Conservation (phyloP, 2,113 vertebrate species). For the Ceratotherium simum region DNA sequence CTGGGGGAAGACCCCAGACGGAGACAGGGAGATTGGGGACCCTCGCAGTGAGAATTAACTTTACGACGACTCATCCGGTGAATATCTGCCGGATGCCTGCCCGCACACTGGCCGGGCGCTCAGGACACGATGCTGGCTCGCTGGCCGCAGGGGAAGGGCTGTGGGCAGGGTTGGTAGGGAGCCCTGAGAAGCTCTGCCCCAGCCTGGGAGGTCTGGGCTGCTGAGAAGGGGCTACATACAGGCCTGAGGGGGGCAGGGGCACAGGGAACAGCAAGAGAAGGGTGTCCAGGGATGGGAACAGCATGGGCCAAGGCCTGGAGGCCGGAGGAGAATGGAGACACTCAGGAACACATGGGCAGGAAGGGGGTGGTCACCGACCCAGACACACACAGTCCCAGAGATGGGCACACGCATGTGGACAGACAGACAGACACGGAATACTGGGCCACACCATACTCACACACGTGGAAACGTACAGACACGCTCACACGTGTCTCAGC, state of each 20-base stretch:
- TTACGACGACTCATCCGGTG: fast-evolving
- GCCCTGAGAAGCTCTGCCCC: neutral
- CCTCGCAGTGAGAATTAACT: neutral
- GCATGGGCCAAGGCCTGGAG: neutral
- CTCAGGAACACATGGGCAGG: fast-evolving
- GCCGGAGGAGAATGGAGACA: too few relatives aligned
- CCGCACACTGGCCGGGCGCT: fast-evolving
- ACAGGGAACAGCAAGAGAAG: neutral
- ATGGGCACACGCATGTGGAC: neutral
- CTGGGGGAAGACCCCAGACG: neutral
- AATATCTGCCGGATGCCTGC: fast-evolving
- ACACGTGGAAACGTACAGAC: neutral
- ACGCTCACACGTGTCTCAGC: fast-evolving
- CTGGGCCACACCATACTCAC: neutral
- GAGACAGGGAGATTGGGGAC: neutral
- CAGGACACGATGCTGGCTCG: neutral
- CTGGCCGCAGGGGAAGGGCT: neutral
- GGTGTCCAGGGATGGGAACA: too few relatives aligned
- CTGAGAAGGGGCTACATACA: fast-evolving
- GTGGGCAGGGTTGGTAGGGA: neutral
- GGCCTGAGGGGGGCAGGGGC: too few relatives aligned
- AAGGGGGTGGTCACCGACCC: fast-evolving
- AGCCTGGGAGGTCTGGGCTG: neutral
- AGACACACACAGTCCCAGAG: neutral
- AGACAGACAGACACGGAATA: too few relatives aligned